Percentiles rank a stretch among this genome's conserved stretches.
phyloP scores from a whole-genome alignment of 35 echinoderm and acorn worm species.

The Nesometra sesokonis region DNA sequence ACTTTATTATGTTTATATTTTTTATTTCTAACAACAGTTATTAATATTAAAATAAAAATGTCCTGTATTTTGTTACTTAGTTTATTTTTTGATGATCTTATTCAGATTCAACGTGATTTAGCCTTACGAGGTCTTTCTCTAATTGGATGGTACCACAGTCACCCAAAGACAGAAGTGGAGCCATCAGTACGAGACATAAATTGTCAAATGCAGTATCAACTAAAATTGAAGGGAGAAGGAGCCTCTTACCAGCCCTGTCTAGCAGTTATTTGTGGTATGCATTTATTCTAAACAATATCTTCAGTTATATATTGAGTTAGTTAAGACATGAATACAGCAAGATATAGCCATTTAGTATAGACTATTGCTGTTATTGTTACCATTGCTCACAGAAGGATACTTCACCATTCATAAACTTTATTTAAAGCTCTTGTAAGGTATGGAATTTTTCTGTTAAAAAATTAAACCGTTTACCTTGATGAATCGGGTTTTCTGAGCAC shows the following conservation, averaged over 20 bases:
- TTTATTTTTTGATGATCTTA: neutral
- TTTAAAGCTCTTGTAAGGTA: too few species aligned
- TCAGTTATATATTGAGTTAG: neutral
- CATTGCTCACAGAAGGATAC: neutral
- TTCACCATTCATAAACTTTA: neutral
- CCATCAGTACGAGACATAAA: slow-evolving; percentile 84
- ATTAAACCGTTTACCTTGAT: too few species aligned
- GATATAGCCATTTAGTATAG: neutral
- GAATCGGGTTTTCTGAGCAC: too few species aligned
- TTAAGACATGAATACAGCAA: neutral
- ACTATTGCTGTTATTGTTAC: neutral
- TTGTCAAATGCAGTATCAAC: slow-evolving; percentile 87
- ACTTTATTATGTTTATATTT: too few species aligned
- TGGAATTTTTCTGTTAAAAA: too few species aligned
- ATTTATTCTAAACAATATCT: neutral
- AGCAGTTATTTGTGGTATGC: slow-evolving; percentile 72
- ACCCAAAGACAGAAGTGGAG: slow-evolving; percentile 61
- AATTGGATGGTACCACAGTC: slow-evolving; percentile 99
- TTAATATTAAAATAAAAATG: too few species aligned
- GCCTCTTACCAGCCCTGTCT: slow-evolving; percentile 81
- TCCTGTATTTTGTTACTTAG: too few species aligned
- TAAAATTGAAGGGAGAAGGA: slow-evolving; percentile 85
- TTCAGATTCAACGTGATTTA: slow-evolving; percentile 70
- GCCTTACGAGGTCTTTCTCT: slow-evolving; percentile 53
- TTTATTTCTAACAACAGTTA: too few species aligned